Percentiles rank a stretch among this genome's conserved stretches.
phyloP scores from a whole-genome alignment of 2,113 vertebrate species.

The Charadrius vociferus region DNA sequence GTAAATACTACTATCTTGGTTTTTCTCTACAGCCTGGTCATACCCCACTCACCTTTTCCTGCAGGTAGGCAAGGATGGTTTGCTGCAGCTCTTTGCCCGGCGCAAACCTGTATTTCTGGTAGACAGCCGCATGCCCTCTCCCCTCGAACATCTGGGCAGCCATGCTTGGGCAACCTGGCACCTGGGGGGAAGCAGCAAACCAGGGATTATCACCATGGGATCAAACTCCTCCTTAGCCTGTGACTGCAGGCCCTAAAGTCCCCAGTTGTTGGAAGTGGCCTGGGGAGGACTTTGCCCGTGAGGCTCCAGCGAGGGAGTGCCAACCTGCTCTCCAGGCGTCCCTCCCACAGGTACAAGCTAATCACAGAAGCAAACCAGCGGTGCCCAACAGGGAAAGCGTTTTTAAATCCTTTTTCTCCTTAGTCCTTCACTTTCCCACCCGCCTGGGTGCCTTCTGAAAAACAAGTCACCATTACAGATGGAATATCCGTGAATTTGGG shows the following conservation, averaged over 20 bases:
- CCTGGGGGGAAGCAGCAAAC: background rate
- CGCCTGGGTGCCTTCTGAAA: background rate
- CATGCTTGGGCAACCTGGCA: conserved; percentile 42
- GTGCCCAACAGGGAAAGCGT: background rate
- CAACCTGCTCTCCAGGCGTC: background rate
- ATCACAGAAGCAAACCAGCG: background rate
- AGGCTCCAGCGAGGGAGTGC: background rate
- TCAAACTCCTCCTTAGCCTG: background rate
- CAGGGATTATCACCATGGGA: too few species aligned
- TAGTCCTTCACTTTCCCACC: background rate
- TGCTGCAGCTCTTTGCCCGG: conserved; percentile 71
- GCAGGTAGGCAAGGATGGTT: conserved; percentile 76
- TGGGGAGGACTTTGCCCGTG: background rate
- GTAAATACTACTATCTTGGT: background rate
- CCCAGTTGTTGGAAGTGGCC: background rate
- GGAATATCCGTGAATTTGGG: background rate
- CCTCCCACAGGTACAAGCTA: background rate
- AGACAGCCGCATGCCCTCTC: conserved; percentile 75
- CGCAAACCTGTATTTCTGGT: conserved; percentile 79
- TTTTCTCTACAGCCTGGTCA: background rate
- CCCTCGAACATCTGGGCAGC: conserved; percentile 78
- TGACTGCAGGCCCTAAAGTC: fast-evolving
- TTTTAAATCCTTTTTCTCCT: background rate
- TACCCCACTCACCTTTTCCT: conserved; percentile 71
- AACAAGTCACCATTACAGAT: background rate